Percentiles rank a stretch among this genome's conserved stretches.
Conservation (phyloP, 2,888 invertebrate genomes). For the Elgonia sp. region DNA sequence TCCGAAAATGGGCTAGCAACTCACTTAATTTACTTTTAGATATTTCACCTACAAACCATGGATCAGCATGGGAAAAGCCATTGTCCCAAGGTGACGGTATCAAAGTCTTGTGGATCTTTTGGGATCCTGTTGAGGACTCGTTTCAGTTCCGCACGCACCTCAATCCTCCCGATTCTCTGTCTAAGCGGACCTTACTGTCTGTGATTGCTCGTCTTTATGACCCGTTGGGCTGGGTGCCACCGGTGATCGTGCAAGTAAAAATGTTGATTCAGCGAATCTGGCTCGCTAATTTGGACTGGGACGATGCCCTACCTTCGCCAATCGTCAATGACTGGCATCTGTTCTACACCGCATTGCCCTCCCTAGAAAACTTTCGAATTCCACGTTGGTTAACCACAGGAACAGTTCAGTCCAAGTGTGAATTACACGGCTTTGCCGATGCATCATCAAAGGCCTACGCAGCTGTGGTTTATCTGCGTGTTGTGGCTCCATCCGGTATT, state of each 20-base stretch:
- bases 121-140: background rate
- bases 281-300: background rate
- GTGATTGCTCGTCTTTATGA: background rate
- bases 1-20: background rate
- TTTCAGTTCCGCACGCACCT: background rate
- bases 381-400: background rate
- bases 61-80: background rate
- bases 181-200: background rate
- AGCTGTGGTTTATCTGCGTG: background rate
- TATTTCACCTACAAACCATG: background rate
- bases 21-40: background rate
- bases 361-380: background rate
- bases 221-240: background rate
- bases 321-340: background rate
- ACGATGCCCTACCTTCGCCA: background rate
- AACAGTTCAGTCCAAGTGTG: background rate
- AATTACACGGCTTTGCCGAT: background rate
- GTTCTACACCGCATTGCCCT: background rate
- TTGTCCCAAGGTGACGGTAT: background rate
- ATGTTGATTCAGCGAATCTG: background rate
- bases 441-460: background rate
- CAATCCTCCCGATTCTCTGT: background rate
- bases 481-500: background rate
- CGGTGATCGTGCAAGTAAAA: background rate
- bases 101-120: background rate